Evolutionary conservation across 2,113 vertebrate genomes (phyloP).

Genomic region (Pseudonaja textilis): DNA sequence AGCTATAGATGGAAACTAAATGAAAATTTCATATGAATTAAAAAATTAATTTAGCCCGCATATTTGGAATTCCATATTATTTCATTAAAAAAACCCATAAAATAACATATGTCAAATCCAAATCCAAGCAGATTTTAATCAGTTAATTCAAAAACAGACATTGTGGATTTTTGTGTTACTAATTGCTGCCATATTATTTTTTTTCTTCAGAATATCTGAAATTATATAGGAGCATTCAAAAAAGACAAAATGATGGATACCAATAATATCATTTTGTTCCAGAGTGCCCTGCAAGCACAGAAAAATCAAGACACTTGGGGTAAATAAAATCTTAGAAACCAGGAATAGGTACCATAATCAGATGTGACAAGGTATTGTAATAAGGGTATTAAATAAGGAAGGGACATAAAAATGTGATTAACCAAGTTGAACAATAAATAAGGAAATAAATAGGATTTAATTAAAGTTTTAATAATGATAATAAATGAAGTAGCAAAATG

Average conservation of each 20-base stretch:
- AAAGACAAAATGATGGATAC: background rate
- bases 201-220: background rate
- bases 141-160: background rate
- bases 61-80: background rate
- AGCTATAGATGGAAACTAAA: background rate
- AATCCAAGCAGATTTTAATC: background rate
- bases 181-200: background rate
- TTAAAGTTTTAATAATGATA: background rate
- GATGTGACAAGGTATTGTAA: background rate
- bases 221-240: background rate
- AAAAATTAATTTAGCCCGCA: background rate
- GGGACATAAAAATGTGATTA: background rate
- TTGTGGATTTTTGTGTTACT: background rate
- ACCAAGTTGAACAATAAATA: background rate
- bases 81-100: background rate
- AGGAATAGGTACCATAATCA: background rate
- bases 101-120: background rate
- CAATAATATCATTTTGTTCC: background rate
- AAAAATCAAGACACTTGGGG: background rate
- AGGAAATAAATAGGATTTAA: background rate
- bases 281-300: background rate
- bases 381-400: background rate
- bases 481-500: background rate
- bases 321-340: background rate
- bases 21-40: background rate